These are phyloP conservation scores for Drosophila pseudoobscura DNA, from an alignment of 1,140 invertebrate species.

Conservation along the genomic window DNA sequence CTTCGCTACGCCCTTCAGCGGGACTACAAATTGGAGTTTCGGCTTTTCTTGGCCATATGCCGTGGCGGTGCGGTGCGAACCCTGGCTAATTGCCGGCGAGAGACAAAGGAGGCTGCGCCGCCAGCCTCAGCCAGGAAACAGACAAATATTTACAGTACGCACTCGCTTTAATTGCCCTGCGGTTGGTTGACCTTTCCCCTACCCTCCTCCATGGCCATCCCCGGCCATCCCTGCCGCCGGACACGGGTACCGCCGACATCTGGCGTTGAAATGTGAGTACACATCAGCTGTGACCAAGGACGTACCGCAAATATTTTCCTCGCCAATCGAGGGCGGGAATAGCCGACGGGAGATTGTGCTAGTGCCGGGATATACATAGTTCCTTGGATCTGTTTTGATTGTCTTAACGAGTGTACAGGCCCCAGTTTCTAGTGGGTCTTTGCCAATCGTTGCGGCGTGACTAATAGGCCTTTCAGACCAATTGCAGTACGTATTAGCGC, in stretches of 20 bases:
- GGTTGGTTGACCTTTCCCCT: slow-evolving; percentile 6
- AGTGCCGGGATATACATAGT: too few species aligned
- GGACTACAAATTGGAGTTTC: not conserved
- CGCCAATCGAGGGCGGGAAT: too few species aligned
- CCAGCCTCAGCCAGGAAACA: slow-evolving; percentile 22
- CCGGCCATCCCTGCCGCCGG: not conserved
- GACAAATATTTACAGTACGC: slow-evolving; percentile 49
- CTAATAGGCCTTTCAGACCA: too few species aligned
- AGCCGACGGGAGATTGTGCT: too few species aligned
- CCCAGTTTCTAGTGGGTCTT: too few species aligned
- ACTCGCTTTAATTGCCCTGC: slow-evolving; percentile 25
- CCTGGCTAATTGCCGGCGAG: slow-evolving; percentile 10
- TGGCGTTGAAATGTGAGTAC: slow-evolving; percentile 44
- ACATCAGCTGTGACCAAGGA: slow-evolving; percentile 20
- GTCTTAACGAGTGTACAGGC: too few species aligned
- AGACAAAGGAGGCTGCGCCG: slow-evolving; percentile 6
- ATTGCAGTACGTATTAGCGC: too few species aligned
- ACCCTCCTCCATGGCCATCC: too few species aligned
- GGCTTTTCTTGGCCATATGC: slow-evolving; percentile 3
- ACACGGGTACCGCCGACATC: slow-evolving; percentile 17
- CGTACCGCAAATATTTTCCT: slow-evolving; percentile 5
- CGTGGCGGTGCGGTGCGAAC: too few species aligned
- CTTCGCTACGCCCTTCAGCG: slow-evolving; percentile 39
- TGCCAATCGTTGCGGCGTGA: too few species aligned
- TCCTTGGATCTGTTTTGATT: too few species aligned